Conservation (phyloP, 1,140 invertebrate species). For the Probaryconus sp. region DNA sequence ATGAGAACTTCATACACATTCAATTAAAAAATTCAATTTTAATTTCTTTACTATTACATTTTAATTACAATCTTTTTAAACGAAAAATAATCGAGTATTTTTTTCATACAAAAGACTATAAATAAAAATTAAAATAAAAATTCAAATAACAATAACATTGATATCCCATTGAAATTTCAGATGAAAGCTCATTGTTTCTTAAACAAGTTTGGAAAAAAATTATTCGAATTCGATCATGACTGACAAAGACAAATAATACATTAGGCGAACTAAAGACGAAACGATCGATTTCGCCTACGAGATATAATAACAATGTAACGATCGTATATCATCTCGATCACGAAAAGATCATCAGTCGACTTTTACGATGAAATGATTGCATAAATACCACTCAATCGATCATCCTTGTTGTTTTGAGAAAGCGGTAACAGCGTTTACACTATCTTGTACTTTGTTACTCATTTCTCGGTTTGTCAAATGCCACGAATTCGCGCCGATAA, state of each 20-base stretch:
- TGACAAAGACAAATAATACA: conserved; percentile 57
- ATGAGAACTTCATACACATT: too few relatives aligned
- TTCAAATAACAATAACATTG: too few relatives aligned
- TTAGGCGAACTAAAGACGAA: conserved; percentile 35
- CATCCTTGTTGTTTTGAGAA: conserved; percentile 20
- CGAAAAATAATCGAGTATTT: too few relatives aligned
- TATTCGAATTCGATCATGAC: conserved; percentile 58
- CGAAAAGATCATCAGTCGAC: conserved; percentile 60
- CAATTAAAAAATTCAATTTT: too few relatives aligned
- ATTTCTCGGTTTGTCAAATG: conserved; percentile 38
- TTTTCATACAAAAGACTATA: too few relatives aligned
- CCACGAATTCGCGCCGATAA: conserved; percentile 33
- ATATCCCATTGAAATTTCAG: too few relatives aligned
- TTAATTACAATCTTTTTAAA: too few relatives aligned
- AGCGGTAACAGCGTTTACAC: conserved; percentile 27
- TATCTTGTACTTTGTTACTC: conserved; percentile 5
- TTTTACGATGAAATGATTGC: conserved; percentile 58
- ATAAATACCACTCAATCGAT: conserved; percentile 60
- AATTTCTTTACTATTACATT: too few relatives aligned
- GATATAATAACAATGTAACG: conserved; percentile 40
- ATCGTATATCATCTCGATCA: conserved; percentile 57
- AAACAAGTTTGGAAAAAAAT: too few relatives aligned
- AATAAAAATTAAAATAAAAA: too few relatives aligned
- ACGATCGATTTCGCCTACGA: conserved; percentile 58
- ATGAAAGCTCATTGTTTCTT: too few relatives aligned